These are phyloP conservation scores for Rotaria macrura DNA, from an alignment of 2,888 invertebrate genomes.

Conservation along the genomic window DNA sequence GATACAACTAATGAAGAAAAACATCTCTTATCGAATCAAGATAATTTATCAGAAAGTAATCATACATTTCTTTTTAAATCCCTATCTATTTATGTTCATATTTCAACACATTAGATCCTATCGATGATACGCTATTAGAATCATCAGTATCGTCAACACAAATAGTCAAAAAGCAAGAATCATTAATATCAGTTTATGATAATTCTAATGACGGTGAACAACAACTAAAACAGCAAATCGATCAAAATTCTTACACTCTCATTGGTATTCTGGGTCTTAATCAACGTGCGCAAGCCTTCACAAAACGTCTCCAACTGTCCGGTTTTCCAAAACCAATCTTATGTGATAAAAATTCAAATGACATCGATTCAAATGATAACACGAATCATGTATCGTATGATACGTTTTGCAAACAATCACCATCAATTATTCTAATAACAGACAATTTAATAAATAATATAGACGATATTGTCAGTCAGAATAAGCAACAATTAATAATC, in stretches of 20 bases:
- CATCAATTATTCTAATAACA: background rate
- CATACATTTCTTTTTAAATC: background rate
- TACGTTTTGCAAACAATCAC: background rate
- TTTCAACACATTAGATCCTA: background rate
- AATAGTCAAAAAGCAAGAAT: background rate
- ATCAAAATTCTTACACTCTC: background rate
- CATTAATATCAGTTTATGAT: conserved; percentile 1
- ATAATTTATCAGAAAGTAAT: background rate
- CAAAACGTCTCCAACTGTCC: background rate
- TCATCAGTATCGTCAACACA: no score
- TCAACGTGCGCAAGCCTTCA: background rate
- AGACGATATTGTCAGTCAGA: background rate
- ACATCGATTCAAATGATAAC: background rate
- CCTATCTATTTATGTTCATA: background rate
- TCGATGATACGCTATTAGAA: background rate
- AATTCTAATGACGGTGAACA: conserved; percentile 11
- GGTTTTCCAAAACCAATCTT: background rate
- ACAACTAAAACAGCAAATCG: background rate
- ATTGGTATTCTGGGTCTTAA: background rate
- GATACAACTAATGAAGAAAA: background rate
- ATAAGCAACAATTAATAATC: background rate
- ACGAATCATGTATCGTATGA: background rate
- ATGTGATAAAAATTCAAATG: background rate
- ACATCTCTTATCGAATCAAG: background rate
- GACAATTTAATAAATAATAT: background rate